Evolutionary conservation across 1,140 invertebrate genomes (phyloP).

Genomic region (Eupristina koningsbergeri): DNA sequence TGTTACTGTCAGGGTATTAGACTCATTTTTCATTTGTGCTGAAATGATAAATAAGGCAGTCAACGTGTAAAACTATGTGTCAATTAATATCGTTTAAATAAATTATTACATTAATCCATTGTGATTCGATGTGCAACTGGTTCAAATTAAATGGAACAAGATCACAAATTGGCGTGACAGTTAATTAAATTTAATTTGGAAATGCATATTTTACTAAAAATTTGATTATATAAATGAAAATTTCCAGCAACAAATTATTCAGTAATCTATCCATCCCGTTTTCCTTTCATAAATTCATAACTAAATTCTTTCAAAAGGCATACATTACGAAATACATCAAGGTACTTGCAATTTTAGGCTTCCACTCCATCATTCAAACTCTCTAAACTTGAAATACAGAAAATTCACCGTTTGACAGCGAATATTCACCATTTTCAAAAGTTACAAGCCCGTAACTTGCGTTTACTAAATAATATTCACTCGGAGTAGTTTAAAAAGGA

Average conservation of each 20-base stretch:
- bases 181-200: background rate
- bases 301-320: no score
- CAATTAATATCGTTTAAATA: background rate
- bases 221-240: background rate
- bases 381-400: no score
- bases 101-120: background rate
- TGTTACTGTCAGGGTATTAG: background rate
- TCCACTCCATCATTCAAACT: no score
- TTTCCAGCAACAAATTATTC: background rate
- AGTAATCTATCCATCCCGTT: background rate
- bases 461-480: background rate
- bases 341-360: no score
- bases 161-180: no score
- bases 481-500: background rate
- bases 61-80: background rate
- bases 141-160: no score
- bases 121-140: no score
- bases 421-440: no score
- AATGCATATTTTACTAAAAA: background rate
- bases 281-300: no score
- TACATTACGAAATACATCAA: background rate
- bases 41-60: background rate
- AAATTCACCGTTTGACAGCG: no score
- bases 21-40: background rate
- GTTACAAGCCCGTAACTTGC: no score